A percentile compares a stretch with the other conserved stretches of the same genome.
These are phyloP conservation scores for Pseudomugil gertrudae DNA, from an alignment of 2,797 vertebrate species.

Conservation along the genomic window DNA sequence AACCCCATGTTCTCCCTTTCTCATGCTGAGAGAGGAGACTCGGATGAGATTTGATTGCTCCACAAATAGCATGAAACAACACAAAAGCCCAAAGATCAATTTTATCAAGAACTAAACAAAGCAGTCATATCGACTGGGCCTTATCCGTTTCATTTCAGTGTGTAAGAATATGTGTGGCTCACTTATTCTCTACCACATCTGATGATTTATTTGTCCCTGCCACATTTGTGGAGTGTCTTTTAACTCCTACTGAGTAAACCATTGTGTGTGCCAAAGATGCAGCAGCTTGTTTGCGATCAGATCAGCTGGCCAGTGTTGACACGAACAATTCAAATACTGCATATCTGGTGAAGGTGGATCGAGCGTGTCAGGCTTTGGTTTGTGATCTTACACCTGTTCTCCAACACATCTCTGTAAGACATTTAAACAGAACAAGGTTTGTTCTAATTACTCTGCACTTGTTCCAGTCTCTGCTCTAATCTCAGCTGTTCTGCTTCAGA, in stretches of 20 bases:
- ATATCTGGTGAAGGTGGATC: background rate
- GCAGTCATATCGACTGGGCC: constrained; percentile 6
- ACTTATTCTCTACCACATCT: constrained; percentile 4
- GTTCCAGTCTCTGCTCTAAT: background rate
- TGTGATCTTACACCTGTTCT: constrained; percentile 3
- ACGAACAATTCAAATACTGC: background rate
- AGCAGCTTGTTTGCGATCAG: background rate
- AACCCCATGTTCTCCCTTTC: constrained; percentile 15
- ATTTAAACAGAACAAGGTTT: background rate
- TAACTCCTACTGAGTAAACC: constrained; percentile 6
- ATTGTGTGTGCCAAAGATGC: background rate
- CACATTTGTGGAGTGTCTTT: background rate
- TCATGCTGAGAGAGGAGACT: constrained; percentile 25
- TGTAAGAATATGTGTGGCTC: constrained; percentile 1
- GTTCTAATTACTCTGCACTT: background rate
- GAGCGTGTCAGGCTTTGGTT: constrained; percentile 14
- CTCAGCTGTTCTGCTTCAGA: background rate
- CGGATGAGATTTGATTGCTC: constrained; percentile 21
- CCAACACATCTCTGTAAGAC: background rate
- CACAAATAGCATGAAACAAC: constrained; percentile 30
- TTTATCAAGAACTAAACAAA: constrained; percentile 16
- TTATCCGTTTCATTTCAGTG: background rate
- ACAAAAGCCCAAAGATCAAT: constrained; percentile 21
- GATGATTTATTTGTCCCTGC: constrained; percentile 6
- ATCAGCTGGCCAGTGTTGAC: constrained; percentile 4